Conservation (phyloP, 64 coral and sea anemone species). For the Trachythela sp. region DNA sequence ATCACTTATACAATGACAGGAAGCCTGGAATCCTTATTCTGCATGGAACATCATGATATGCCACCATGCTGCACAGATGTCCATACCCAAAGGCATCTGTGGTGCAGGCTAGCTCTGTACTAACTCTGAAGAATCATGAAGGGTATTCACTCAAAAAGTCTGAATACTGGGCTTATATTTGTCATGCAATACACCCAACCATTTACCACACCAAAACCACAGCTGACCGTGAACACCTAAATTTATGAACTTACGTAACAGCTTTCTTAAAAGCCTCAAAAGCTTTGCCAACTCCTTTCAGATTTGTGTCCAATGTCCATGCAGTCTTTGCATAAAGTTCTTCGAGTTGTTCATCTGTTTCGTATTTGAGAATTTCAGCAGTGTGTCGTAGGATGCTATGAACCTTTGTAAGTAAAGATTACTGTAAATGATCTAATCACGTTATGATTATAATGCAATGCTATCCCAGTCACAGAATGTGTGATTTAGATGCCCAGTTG, state of each 20-base stretch:
- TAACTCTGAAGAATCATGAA: too few relatives aligned
- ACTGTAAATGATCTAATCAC: too few relatives aligned
- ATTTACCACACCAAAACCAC: too few relatives aligned
- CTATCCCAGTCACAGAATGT: neutral
- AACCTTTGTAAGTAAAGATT: slow-evolving; percentile 42
- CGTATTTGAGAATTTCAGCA: slow-evolving; percentile 91
- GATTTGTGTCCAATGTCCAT: slow-evolving; percentile 94
- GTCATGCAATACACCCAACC: too few relatives aligned
- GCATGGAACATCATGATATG: neutral
- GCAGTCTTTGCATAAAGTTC: slow-evolving; percentile 93
- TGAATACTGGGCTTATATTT: too few relatives aligned
- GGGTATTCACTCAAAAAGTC: too few relatives aligned
- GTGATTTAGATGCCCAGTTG: neutral
- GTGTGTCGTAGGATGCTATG: slow-evolving; percentile 97
- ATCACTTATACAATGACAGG: too few relatives aligned
- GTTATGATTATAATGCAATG: too few relatives aligned
- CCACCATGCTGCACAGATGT: too few relatives aligned
- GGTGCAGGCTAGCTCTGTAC: too few relatives aligned
- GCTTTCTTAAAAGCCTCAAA: slow-evolving; percentile 91
- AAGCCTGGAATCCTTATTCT: too few relatives aligned
- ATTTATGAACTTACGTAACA: slow-evolving; percentile 75
- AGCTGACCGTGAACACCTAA: too few relatives aligned
- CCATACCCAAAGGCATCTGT: neutral
- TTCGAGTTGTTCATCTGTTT: slow-evolving; percentile 79
- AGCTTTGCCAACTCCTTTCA: slow-evolving; percentile 78